Evolutionary conservation across 2,888 invertebrate genomes (phyloP).

Genomic region (Podabrus alpinus): DNA sequence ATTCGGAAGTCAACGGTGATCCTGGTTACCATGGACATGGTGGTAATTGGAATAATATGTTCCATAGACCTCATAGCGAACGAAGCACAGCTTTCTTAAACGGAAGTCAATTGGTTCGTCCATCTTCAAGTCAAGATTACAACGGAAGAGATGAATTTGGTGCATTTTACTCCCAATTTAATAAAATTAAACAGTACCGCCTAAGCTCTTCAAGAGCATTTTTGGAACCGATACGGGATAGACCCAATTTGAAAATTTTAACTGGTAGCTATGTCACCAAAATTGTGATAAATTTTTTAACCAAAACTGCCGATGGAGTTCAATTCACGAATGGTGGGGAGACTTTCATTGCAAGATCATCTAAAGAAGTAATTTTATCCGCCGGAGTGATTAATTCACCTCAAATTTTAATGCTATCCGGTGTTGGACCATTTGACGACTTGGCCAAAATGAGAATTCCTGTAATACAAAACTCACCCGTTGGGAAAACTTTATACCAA

Average conservation of each 20-base stretch:
- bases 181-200: slow-evolving; percentile 69
- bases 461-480: slow-evolving; percentile 35
- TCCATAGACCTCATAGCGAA: slow-evolving; percentile 63
- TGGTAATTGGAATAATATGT: slow-evolving; percentile 69
- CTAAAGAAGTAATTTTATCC: background rate
- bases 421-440: slow-evolving; percentile 40
- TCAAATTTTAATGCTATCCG: slow-evolving; percentile 41
- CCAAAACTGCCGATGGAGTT: background rate
- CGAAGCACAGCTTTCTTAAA: slow-evolving; percentile 65
- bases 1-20: slow-evolving; percentile 63
- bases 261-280: slow-evolving; percentile 70
- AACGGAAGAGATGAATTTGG: slow-evolving; percentile 68
- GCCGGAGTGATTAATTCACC: slow-evolving; percentile 24
- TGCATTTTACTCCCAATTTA: slow-evolving; percentile 70
- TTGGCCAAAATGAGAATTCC: slow-evolving; percentile 33
- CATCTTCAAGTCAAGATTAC: slow-evolving; percentile 70
- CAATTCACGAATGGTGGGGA: background rate
- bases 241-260: slow-evolving; percentile 71
- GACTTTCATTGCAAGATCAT: background rate
- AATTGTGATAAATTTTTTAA: slow-evolving; percentile 55
- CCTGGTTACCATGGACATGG: slow-evolving; percentile 67
- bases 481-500: slow-evolving; percentile 37
- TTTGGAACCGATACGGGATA: slow-evolving; percentile 65
- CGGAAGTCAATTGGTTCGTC: slow-evolving; percentile 65
- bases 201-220: slow-evolving; percentile 79